Evolutionary conservation across 2,113 vertebrate genomes (phyloP).

Genomic region (Eira barbara): DNA sequence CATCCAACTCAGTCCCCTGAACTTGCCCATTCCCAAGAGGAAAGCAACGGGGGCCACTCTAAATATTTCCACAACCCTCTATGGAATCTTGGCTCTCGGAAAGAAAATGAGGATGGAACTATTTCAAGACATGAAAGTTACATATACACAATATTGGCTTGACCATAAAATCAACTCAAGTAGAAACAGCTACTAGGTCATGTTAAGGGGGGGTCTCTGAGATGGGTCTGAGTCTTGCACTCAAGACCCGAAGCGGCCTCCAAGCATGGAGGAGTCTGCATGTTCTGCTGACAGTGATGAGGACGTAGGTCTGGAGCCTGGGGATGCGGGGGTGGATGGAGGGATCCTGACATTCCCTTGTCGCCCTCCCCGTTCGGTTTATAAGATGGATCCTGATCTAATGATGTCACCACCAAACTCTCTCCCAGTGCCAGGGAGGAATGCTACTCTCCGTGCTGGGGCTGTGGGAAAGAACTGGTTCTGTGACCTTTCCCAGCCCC

Average conservation of each 20-base stretch:
- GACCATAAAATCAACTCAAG: not conserved
- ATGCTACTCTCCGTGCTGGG: not conserved
- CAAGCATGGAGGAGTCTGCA: not conserved
- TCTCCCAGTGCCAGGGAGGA: not conserved
- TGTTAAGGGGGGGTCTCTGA: not conserved
- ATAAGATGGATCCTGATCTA: not conserved
- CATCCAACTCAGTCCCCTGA: not conserved
- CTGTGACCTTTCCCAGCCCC: constrained; percentile 60
- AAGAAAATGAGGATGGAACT: not conserved
- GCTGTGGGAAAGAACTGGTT: constrained; percentile 57
- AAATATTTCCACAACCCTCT: not conserved
- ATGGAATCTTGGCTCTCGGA: constrained; percentile 22
- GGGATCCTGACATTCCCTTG: not conserved
- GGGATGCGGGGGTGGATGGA: accelerated
- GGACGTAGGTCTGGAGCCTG: not conserved
- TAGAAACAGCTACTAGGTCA: not conserved
- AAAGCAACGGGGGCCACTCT: not conserved
- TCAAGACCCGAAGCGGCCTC: not conserved
- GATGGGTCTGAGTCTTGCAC: not conserved
- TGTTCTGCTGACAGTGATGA: accelerated
- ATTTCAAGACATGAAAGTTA: not conserved
- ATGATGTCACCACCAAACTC: not conserved
- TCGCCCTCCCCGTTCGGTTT: not conserved
- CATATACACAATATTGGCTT: not conserved
- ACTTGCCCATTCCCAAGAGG: not conserved